Base-by-base conservation (phyloP, 1,140 invertebrate genomes). In the Eurosta solidaginis region DNA sequence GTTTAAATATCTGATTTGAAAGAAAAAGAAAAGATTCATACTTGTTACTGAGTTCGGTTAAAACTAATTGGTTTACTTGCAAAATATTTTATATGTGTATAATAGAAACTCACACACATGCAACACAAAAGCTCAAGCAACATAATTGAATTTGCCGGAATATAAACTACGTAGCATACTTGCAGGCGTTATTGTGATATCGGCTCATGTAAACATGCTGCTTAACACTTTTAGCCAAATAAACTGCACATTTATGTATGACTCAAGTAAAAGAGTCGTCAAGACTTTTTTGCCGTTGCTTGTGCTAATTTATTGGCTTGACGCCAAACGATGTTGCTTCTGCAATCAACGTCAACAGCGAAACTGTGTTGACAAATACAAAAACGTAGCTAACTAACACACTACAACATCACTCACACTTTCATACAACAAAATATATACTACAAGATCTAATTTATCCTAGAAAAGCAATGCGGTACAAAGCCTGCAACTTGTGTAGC, bases 61-160 rank as follows among this genome's bases (percentile, higher is more conserved):
- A n/a, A n/a, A n/a, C n/a, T n/a, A n/a, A n/a, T n/a, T n/a, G n/a
- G n/a, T n/a, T n/a, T n/a, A n/a, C n/a, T n/a, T n/a, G n/a, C n/a
- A n/a, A n/a, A n/a, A n/a, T n/a, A n/a, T n/a, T n/a, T n/a, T n/a
- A n/a, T n/a, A n/a, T n/a, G n/a, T n/a, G n/a, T n/a, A n/a, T n/a
- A n/a, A n/a, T n/a, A n/a, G 25, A 1, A n/a, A 47, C 7, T 14
- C n/a, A 17, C n/a, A 17, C 3, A 47, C 4, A 47, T 1, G 9
- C 14, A 17, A 49, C 17, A 52, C 6, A 25, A 52, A 27, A 33
- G 2, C 33, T 25, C 54, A 36, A 5, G 22, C 54, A 59, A 59
- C 54, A 33, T 59, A 59, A 59, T 59, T 59, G 54, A 59, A 59
- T 59, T 59, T 59, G 54, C 27, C 33, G 54, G 3, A 59, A 59